Evolutionary conservation across 2,888 invertebrate species (phyloP).

Genomic region (Calliopum simillimum): DNA sequence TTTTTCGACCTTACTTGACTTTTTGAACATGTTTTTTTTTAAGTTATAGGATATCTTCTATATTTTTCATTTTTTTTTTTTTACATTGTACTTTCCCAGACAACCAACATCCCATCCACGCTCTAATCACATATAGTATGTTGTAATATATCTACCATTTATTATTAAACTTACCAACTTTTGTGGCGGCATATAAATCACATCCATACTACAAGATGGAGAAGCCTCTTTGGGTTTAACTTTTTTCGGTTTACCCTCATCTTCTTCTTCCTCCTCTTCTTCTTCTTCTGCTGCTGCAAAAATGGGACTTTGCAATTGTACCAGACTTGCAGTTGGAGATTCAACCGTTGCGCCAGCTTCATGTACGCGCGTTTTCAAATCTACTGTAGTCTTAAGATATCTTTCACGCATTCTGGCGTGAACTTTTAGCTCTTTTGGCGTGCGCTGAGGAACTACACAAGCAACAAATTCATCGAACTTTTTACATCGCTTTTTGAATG

Average conservation of each 20-base stretch:
- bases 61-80: too few relatives aligned
- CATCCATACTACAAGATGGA: slow-evolving; percentile 54
- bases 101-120: too few relatives aligned
- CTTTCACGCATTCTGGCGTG: slow-evolving; percentile 56
- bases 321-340: slow-evolving; percentile 42
- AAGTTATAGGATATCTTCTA: too few relatives aligned
- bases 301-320: slow-evolving; percentile 55
- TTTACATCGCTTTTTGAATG: slow-evolving; percentile 50
- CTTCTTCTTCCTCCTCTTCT: slow-evolving; percentile 48
- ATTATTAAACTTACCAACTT: slow-evolving; percentile 55
- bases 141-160: neutral
- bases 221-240: slow-evolving; percentile 54
- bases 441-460: slow-evolving; percentile 56
- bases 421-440: slow-evolving; percentile 49
- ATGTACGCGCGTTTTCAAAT: slow-evolving; percentile 49
- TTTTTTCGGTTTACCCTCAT: slow-evolving; percentile 24
- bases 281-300: slow-evolving; percentile 35
- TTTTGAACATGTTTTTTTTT: too few relatives aligned
- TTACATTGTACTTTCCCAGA: too few relatives aligned
- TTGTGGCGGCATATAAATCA: slow-evolving; percentile 55
- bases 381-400: slow-evolving; percentile 44
- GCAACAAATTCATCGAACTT: slow-evolving; percentile 50
- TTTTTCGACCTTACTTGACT: too few relatives aligned
- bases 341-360: slow-evolving; percentile 46
- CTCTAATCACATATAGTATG: neutral